phyloP scores from a whole-genome alignment of 2,797 vertebrate species.

The Tokudaia muenninki region DNA sequence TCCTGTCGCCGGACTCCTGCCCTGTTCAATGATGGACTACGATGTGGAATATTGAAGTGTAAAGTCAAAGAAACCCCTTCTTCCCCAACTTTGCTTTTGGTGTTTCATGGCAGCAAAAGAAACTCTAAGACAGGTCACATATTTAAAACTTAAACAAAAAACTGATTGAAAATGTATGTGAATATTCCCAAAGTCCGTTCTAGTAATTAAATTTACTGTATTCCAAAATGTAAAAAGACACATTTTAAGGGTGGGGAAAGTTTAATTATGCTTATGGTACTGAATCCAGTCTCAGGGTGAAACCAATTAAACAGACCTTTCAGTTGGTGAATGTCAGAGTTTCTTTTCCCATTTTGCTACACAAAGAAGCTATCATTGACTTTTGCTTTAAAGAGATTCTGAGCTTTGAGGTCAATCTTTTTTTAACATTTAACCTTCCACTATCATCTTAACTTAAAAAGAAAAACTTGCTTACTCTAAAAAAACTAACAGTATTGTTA shows the following conservation, averaged over 20 bases:
- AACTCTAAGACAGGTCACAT: background rate
- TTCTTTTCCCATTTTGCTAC: background rate
- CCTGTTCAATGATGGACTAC: background rate
- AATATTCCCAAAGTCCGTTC: background rate
- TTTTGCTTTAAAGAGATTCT: background rate
- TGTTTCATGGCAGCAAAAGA: background rate
- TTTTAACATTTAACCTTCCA: constrained; percentile 34
- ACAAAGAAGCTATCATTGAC: background rate
- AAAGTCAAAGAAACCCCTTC: background rate
- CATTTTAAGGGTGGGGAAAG: background rate
- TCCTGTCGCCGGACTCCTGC: background rate
- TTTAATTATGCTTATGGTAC: background rate
- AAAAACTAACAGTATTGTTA: background rate
- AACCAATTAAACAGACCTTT: background rate
- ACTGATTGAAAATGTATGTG: background rate
- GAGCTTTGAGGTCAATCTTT: background rate
- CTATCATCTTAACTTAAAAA: background rate
- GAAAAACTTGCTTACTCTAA: background rate
- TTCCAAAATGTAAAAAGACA: constrained; percentile 26
- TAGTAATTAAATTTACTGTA: background rate
- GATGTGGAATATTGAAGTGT: background rate
- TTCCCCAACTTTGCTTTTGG: background rate
- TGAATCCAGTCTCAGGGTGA: background rate
- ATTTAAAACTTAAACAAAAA: constrained; percentile 27
- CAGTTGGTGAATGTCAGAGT: background rate